A percentile compares a stretch with the other conserved stretches of the same genome.
Conservation (phyloP, 2,888 invertebrate genomes). For the Tipula lateralis region DNA sequence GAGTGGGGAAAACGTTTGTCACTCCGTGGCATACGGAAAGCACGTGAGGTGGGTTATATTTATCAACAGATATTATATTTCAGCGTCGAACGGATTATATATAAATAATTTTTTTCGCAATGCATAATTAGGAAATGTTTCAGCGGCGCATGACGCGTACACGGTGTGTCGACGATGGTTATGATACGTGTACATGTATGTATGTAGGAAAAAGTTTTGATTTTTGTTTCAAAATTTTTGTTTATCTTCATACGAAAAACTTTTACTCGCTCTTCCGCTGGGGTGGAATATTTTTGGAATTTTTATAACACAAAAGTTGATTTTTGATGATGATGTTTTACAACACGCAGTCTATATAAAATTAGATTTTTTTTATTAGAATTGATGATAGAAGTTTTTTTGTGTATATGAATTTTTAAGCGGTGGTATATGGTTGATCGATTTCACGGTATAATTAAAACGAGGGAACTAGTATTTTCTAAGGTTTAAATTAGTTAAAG, state of each 20-base stretch:
- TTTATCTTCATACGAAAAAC: background rate
- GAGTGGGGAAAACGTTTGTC: constrained; percentile 73
- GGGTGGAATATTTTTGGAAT: background rate
- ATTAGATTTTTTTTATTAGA: background rate
- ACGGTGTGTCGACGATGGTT: background rate
- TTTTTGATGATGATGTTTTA: background rate
- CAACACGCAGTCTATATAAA: background rate
- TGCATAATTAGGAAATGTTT: background rate
- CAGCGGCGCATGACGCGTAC: background rate
- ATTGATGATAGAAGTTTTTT: background rate
- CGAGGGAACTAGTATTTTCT: no score
- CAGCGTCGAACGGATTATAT: background rate
- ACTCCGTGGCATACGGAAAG: constrained; percentile 64
- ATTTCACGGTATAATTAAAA: background rate
- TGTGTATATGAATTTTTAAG: background rate
- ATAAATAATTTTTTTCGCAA: background rate
- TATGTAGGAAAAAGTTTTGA: background rate
- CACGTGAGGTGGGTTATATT: constrained; percentile 52
- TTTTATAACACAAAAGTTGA: background rate
- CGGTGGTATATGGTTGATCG: background rate
- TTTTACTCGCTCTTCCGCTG: background rate
- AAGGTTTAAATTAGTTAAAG: no score
- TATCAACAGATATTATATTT: background rate
- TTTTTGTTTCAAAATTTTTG: background rate
- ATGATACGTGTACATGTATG: background rate